Evolutionary conservation across 2,113 vertebrate genomes (phyloP), one percentile per base, ranked within the genome.

Genomic region (Zosterops borbonicus): DNA sequence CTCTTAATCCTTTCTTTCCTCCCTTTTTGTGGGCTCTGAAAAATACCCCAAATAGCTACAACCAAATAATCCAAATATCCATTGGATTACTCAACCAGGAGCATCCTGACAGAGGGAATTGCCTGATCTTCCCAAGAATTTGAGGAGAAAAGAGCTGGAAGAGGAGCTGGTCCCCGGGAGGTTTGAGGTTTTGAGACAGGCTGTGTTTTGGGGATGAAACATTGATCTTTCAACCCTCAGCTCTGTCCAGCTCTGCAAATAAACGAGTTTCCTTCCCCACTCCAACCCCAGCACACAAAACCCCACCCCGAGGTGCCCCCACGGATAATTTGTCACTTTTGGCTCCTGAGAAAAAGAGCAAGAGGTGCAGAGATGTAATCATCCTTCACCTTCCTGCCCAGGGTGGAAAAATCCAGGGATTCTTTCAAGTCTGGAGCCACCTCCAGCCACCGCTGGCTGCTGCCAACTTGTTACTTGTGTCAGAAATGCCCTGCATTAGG

Each of bases 341-440:
- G 97, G 96, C 96, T 94, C 1, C 94, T 77, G 4, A 91, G 93
- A 11, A 90, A 90, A 90, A 94, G 96, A 97, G 97, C 97, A 92
- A 73, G 89, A 88, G 86, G 79, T 27, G 93, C 94, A 24, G 94
- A 97, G 97, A 97, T 96, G 95, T 96, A 96, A 96, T 97, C 97
- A 97, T 96, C 97, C 88, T 93, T 98, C 97, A 97, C 97, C 98
- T 96, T 93, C 90, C 87, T 88, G 93, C 97, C 90, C 92, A 41
- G 91, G 92, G 56, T 82, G 67, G 77, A 92, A 21, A 63, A 37
- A 74, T 42, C 94, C 94, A 77, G 87, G 63, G 63, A 62, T 3
- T 50, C 96, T 95, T 90, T 97, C 71, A 96, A 95, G 85, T 90
- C 75, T 2, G 29, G 87, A 71, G 81, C 87, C 96, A 87, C 95